These are phyloP conservation scores for Artibeus lituratus DNA, from an alignment of 2,797 vertebrate genomes.

Conservation along the genomic window DNA sequence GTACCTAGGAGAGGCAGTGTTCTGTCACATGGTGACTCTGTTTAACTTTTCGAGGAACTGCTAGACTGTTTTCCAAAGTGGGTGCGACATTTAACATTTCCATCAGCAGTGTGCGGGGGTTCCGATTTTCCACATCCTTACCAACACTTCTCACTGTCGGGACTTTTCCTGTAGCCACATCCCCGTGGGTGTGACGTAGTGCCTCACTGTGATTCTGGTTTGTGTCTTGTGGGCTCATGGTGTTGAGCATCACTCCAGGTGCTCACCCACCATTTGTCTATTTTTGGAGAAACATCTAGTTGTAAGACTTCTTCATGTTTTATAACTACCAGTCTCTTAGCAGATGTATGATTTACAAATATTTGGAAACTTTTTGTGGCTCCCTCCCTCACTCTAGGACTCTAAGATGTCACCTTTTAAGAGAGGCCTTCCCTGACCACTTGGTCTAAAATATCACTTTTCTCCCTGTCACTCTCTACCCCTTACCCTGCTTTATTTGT, in stretches of 20 bases:
- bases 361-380: neutral
- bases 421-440: neutral
- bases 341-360: neutral
- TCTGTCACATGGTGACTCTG: neutral
- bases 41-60: neutral
- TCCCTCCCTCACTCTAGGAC: neutral
- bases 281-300: neutral
- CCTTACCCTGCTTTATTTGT: neutral
- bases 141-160: neutral
- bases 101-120: neutral
- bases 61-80: neutral
- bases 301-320: neutral
- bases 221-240: neutral
- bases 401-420: neutral
- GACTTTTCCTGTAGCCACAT: neutral
- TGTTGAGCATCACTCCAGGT: neutral
- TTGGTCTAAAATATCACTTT: neutral
- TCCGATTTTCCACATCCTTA: neutral
- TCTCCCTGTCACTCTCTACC: neutral
- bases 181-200: neutral
- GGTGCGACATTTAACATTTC: neutral
- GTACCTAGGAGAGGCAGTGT: neutral
- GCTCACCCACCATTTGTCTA: neutral
- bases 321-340: neutral
- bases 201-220: neutral